Base-by-base conservation (phyloP, 2,797 vertebrate genomes). In the Rhynchotus rufescens region DNA sequence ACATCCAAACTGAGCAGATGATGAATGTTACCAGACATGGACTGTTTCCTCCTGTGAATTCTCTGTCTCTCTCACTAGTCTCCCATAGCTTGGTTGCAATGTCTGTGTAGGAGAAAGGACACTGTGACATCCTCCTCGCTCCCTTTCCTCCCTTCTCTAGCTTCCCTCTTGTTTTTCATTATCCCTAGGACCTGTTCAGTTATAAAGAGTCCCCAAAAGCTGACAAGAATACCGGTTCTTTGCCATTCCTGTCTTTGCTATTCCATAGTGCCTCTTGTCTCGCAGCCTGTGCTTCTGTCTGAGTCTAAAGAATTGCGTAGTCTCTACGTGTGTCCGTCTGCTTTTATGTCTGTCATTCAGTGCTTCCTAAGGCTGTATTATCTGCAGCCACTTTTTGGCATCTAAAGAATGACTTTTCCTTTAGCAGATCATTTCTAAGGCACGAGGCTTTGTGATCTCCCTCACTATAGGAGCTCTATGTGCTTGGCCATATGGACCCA, bases 381-480 rank as follows among this genome's bases (percentile, higher is more conserved):
- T 25, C 62, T 16, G 9, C 78, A 59, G 47, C 49, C 85, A 23
- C 62, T 49, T 19, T 15, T 62, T 23, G 21, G 84, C 11, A 52
- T 14, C 49, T 25, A 12, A 32, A 65, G 78, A 66, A 52, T 1
- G 36, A 32, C 2, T 59, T 73, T 12, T 69, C 34, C 60, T 21
- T 2, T 3, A 34, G 89, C 91, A 88, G 66, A 78, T 83, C 74
- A 44, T 81, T 57, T 9, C 78, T 62, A 7, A 45, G 42, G 11
- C 57, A 3, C 11, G 2, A 0, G 13, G 65, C 51, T 45, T 51
- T 15, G 45, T 51, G 47, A 0, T 60, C 56, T 26, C 72, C 74
- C 44, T 47, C 32, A 0, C 32, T 5, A 16, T 8, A 5, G 2
- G 57, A 56, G 40, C 61, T 56, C 14, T 15, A 54, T 21, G 69